These are phyloP conservation scores for Littorina saxatilis DNA, from an alignment of 1,140 invertebrate species.

Conservation along the genomic window DNA sequence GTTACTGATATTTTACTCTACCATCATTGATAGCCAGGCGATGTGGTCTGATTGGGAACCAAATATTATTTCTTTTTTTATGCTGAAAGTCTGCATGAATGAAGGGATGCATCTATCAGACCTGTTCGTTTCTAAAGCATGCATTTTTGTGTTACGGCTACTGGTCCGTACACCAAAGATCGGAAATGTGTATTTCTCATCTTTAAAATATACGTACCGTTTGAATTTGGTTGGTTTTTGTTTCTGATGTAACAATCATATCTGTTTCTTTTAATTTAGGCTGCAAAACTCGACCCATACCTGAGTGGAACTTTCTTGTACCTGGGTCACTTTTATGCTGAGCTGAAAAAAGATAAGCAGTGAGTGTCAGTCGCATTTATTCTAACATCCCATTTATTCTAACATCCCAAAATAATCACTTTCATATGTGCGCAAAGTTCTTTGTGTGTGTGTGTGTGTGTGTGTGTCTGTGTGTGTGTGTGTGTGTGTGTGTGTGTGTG, in stretches of 20 bases:
- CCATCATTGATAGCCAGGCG: too few relatives aligned
- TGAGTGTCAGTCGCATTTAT: conserved; percentile 41
- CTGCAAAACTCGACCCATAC: conserved; percentile 84
- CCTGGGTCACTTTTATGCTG: conserved; percentile 85
- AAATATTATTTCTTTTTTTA: too few relatives aligned
- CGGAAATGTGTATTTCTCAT: not conserved
- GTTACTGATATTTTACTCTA: too few relatives aligned
- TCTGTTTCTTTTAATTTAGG: conserved; percentile 73
- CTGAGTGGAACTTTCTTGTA: conserved; percentile 85
- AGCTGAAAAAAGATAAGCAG: conserved; percentile 64
- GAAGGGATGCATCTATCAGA: too few relatives aligned
- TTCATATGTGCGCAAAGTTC: not conserved
- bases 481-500: conserved; percentile 2
- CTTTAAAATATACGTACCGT: not conserved
- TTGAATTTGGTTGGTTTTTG: not conserved
- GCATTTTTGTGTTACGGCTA: too few relatives aligned
- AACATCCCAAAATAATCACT: not conserved
- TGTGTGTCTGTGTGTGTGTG: not conserved
- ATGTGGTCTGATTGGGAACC: too few relatives aligned
- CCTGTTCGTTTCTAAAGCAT: too few relatives aligned
- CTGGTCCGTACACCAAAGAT: too few relatives aligned
- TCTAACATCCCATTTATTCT: not conserved
- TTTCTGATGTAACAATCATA: too few relatives aligned
- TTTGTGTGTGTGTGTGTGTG: conserved; percentile 2
- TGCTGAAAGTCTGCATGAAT: too few relatives aligned